Percentiles rank a stretch among this genome's conserved stretches.
These are phyloP conservation scores for Rafetus swinhoei DNA, from an alignment of 2,113 vertebrate genomes.

Conservation along the genomic window DNA sequence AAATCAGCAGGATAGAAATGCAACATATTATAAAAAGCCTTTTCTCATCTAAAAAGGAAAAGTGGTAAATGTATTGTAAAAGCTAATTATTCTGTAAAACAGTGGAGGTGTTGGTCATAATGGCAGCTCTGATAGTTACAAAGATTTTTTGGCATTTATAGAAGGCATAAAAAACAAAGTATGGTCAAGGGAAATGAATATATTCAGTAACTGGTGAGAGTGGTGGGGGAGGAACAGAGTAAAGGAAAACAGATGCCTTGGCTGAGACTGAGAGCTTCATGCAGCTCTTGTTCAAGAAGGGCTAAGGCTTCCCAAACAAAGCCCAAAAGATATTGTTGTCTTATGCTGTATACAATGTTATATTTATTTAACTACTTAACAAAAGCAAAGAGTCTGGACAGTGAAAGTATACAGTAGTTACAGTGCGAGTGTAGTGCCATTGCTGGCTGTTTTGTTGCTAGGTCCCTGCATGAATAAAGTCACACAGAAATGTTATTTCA, in stretches of 20 bases:
- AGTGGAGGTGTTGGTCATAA: not conserved
- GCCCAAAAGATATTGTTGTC: constrained; percentile 14
- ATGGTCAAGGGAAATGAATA: constrained; percentile 12
- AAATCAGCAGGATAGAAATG: not conserved
- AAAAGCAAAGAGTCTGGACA: constrained; percentile 15
- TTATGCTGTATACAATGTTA: not conserved
- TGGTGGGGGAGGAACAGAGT: not conserved
- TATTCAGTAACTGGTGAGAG: not conserved
- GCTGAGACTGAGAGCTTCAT: constrained; percentile 20
- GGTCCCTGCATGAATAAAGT: not conserved
- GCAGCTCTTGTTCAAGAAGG: constrained; percentile 9
- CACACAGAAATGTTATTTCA: not conserved
- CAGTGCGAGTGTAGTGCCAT: not conserved
- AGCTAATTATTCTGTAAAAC: constrained; percentile 1
- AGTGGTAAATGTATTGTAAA: not conserved
- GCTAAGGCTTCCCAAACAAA: constrained; percentile 4
- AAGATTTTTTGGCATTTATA: not conserved
- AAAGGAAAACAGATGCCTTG: constrained; percentile 37
- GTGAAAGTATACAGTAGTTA: constrained; percentile 12
- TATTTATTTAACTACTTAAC: constrained; percentile 46
- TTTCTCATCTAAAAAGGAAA: not conserved
- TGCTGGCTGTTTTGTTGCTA: not conserved
- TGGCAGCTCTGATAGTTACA: not conserved
- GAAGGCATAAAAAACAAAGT: constrained; percentile 31
- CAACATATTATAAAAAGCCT: not conserved